phyloP scores from a whole-genome alignment of 64 coral and sea anemone species.

The Porites australiensis region DNA sequence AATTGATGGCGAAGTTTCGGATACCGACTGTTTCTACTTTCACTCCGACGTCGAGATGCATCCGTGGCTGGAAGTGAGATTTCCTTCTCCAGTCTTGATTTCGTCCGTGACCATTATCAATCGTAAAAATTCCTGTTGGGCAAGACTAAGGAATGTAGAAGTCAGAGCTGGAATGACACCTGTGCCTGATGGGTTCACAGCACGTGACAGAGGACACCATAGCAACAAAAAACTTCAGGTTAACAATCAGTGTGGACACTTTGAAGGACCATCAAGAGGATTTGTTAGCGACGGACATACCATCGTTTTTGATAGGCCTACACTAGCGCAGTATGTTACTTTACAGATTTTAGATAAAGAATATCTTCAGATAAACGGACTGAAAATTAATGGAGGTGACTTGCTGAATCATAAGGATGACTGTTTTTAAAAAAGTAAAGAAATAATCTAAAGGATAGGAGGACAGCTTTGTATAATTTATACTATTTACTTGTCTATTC shows the following conservation, averaged over 20 bases:
- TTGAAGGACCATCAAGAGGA: background rate
- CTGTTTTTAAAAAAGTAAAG: too few relatives aligned
- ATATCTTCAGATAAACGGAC: slow-evolving; percentile 12
- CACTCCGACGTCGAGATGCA: background rate
- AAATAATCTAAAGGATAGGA: too few relatives aligned
- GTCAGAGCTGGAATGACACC: slow-evolving; percentile 12
- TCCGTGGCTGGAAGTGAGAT: slow-evolving; percentile 14
- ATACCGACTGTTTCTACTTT: background rate
- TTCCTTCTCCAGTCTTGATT: background rate
- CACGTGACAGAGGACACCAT: background rate
- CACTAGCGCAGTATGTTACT: background rate
- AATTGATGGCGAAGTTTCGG: background rate
- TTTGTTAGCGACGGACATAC: background rate
- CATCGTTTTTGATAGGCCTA: background rate
- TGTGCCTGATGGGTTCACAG: background rate
- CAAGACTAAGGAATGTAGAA: slow-evolving; percentile 16
- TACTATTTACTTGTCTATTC: too few relatives aligned
- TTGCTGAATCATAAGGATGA: background rate
- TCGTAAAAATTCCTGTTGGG: background rate
- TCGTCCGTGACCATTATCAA: slow-evolving; percentile 6
- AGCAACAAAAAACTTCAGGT: background rate
- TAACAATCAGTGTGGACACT: background rate
- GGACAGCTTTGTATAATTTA: too few relatives aligned
- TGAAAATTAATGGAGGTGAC: slow-evolving; percentile 36
- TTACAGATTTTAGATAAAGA: background rate